Conservation (phyloP, 2,113 vertebrate species). For the Madoqua kirkii region DNA sequence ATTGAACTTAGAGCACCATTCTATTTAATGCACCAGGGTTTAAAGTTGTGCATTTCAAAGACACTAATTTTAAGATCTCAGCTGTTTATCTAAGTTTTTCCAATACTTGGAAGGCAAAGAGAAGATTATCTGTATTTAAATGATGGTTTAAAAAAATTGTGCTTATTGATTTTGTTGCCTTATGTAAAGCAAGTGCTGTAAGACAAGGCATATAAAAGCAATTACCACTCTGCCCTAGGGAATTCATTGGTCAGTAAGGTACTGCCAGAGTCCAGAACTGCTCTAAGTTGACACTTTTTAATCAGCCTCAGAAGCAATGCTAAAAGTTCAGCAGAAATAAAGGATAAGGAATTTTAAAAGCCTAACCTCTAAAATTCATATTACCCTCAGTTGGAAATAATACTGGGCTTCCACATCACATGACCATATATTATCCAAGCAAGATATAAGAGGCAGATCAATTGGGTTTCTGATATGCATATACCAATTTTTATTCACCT, state of each 20-base stretch:
- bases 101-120: neutral
- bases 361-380: constrained; percentile 1
- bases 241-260: neutral
- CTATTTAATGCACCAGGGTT: neutral
- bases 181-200: neutral
- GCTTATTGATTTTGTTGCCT: neutral
- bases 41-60: neutral
- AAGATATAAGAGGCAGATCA: neutral
- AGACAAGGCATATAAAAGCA: neutral
- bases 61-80: neutral
- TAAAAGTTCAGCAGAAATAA: constrained; percentile 35
- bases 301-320: constrained; percentile 1
- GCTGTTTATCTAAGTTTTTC: neutral
- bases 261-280: neutral
- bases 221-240: neutral
- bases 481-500: neutral
- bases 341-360: constrained; percentile 32
- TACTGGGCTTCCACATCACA: neutral
- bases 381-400: neutral
- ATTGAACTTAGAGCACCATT: neutral
- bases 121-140: neutral
- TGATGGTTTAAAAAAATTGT: neutral
- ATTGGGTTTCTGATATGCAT: neutral
- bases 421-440: neutral
- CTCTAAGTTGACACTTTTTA: neutral